Conservation (phyloP, 2,888 invertebrate genomes). For the Teinopalpus imperialis region DNA sequence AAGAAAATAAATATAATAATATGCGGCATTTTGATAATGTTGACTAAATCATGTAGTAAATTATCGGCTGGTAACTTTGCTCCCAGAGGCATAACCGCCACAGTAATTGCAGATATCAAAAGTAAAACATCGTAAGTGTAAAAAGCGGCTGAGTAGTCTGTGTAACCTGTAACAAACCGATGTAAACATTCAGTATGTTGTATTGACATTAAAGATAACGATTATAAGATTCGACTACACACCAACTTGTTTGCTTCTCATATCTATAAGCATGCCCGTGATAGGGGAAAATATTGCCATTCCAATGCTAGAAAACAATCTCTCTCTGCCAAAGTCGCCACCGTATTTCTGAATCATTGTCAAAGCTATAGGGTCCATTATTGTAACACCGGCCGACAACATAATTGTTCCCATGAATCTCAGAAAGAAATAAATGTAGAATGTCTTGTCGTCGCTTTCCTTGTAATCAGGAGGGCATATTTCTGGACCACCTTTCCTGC, state of each 20-base stretch:
- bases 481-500: conserved; percentile 87
- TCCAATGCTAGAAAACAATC: conserved; percentile 90
- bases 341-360: conserved; percentile 93
- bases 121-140: conserved; percentile 89
- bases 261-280: conserved; percentile 90
- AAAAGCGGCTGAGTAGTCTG: conserved; percentile 94
- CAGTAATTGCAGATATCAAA: conserved; percentile 86
- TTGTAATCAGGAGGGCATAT: conserved; percentile 91
- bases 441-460: conserved; percentile 88
- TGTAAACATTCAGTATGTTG: conserved; percentile 50
- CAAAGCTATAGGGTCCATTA: conserved; percentile 94
- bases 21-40: conserved; percentile 89
- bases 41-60: conserved; percentile 87
- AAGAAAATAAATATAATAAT: conserved; percentile 91
- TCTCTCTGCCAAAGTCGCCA: conserved; percentile 91
- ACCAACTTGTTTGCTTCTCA: conserved; percentile 83
- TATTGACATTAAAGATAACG: conserved; percentile 72
- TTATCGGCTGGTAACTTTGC: conserved; percentile 90
- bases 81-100: conserved; percentile 89
- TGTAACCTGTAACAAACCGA: conserved; percentile 84
- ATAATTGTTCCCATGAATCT: conserved; percentile 91
- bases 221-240: conserved; percentile 58
- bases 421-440: conserved; percentile 91
- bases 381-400: conserved; percentile 92
- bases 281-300: conserved; percentile 92